phyloP scores from a whole-genome alignment of 2,888 invertebrate species.

The Chymomyza fuscimana region DNA sequence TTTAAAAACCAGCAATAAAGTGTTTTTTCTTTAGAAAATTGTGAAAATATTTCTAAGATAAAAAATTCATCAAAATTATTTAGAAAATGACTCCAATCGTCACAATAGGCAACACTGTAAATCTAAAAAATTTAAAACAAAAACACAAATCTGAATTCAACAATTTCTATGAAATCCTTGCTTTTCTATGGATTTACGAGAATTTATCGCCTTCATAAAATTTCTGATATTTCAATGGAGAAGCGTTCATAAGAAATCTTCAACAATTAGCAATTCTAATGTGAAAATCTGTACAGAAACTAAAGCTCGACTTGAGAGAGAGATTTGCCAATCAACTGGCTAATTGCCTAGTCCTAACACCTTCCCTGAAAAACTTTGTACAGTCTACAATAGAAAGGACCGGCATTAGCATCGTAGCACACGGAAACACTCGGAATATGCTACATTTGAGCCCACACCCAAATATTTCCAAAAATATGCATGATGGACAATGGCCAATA shows the following conservation, averaged over 20 bases:
- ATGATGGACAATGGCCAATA: constrained; percentile 35
- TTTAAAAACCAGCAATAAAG: no score
- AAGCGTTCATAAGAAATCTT: constrained; percentile 51
- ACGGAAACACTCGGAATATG: background rate
- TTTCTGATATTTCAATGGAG: background rate
- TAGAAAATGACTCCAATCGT: background rate
- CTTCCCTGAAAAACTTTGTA: no score
- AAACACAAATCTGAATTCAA: no score
- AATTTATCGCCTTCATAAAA: background rate
- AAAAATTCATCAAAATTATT: no score
- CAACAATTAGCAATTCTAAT: constrained; percentile 73
- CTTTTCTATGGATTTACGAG: no score
- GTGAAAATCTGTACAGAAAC: constrained; percentile 58
- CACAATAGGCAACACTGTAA: constrained; percentile 21
- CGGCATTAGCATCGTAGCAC: no score
- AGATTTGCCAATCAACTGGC: background rate
- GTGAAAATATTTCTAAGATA: no score
- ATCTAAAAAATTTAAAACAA: constrained; percentile 22
- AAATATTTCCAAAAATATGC: constrained; percentile 56
- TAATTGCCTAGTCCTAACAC: background rate
- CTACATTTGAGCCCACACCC: constrained; percentile 38
- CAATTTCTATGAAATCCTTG: no score
- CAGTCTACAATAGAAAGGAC: background rate
- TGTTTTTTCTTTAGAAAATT: no score
- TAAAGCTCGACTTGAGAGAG: constrained; percentile 54